Conservation (phyloP, 2,888 invertebrate genomes). For the Tipula vernalis region DNA sequence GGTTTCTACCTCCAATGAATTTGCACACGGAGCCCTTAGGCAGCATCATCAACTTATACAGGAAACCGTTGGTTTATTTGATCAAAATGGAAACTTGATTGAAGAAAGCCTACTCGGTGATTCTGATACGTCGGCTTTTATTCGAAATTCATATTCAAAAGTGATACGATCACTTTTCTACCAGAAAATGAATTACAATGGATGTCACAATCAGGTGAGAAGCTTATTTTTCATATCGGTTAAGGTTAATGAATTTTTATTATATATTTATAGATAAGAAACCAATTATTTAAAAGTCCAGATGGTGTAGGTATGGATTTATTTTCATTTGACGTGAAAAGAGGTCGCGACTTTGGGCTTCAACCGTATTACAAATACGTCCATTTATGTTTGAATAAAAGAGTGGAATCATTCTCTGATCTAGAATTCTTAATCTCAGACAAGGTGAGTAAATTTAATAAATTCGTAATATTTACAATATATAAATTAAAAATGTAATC, state of each 20-base stretch:
- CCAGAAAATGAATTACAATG: constrained; percentile 25
- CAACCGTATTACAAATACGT: constrained; percentile 59
- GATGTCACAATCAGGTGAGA: constrained; percentile 10
- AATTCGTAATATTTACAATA: constrained; percentile 15
- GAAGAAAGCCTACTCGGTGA: not conserved
- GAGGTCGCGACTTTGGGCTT: constrained; percentile 59
- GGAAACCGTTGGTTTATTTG: constrained; percentile 23
- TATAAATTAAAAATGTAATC: not conserved
- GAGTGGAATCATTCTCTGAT: constrained; percentile 47
- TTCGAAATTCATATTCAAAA: constrained; percentile 22
- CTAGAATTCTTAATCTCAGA: constrained; percentile 23
- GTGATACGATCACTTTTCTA: constrained; percentile 42
- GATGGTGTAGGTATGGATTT: constrained; percentile 46
- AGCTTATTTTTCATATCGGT: not conserved
- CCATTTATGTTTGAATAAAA: constrained; percentile 48
- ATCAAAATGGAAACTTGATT: constrained; percentile 21
- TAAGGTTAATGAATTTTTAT: not conserved
- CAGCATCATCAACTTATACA: constrained; percentile 55
- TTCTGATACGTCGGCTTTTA: not conserved
- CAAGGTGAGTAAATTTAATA: constrained; percentile 18
- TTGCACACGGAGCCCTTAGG: constrained; percentile 63
- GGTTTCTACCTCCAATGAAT: constrained; percentile 46
- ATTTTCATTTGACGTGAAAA: constrained; percentile 55
- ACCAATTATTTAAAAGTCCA: not conserved
- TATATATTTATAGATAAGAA: not conserved